Conservation (phyloP, 2,797 vertebrate genomes). For the Notoglanidium macrostoma region DNA sequence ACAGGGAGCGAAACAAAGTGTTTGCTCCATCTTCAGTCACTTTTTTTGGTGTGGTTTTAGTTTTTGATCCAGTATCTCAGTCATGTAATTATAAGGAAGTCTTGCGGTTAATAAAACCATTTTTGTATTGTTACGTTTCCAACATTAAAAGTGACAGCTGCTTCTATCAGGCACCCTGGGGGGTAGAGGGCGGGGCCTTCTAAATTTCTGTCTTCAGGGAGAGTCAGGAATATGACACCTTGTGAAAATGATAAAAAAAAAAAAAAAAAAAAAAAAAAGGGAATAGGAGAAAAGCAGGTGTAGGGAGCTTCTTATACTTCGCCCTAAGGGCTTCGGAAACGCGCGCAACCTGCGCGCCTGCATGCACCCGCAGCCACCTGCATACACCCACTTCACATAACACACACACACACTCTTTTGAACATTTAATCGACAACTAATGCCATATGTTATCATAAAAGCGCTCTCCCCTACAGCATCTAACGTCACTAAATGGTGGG, state of each 20-base stretch:
- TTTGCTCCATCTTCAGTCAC: neutral
- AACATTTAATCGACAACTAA: neutral
- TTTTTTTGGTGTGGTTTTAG: neutral
- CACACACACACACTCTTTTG: slow-evolving; percentile 7
- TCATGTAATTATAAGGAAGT: slow-evolving; percentile 13
- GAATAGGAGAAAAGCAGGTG: slow-evolving; percentile 49
- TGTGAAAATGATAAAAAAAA: neutral
- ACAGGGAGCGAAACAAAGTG: neutral
- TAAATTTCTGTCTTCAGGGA: slow-evolving; percentile 23
- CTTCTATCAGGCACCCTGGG: slow-evolving; percentile 38
- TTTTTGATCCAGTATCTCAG: slow-evolving; percentile 6
- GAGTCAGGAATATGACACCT: slow-evolving; percentile 28
- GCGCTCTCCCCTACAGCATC: slow-evolving; percentile 6
- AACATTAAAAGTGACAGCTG: slow-evolving; percentile 42
- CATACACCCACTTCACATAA: neutral
- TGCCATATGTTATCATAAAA: slow-evolving; percentile 14
- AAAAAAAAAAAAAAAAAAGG: neutral
- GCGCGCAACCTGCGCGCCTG: slow-evolving; percentile 13
- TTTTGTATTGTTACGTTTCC: slow-evolving; percentile 28
- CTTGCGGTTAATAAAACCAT: slow-evolving; percentile 23
- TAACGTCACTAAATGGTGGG: neutral
- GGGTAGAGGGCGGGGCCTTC: slow-evolving; percentile 5
- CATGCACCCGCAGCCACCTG: neutral
- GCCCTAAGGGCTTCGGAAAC: slow-evolving; percentile 40
- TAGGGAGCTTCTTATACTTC: slow-evolving; percentile 22